Conservation (phyloP, 2,797 vertebrate species). For the Vireo griseus region DNA sequence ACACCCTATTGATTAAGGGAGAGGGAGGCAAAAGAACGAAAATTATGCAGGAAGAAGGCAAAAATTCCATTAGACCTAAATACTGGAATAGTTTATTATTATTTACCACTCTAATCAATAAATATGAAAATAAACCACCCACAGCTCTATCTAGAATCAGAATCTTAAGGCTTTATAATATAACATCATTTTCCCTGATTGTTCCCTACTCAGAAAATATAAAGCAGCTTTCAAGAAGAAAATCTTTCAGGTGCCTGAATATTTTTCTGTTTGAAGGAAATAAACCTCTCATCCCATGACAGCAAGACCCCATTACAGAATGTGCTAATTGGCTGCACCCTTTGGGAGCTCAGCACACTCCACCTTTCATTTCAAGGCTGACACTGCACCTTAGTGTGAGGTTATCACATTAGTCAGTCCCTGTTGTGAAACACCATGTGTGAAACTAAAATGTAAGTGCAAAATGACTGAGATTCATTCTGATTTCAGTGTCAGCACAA, state of each 20-base stretch:
- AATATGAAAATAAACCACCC: neutral
- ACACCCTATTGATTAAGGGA: neutral
- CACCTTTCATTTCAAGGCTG: constrained; percentile 1
- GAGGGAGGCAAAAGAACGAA: neutral
- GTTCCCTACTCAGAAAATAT: neutral
- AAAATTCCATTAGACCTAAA: neutral
- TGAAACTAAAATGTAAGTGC: neutral
- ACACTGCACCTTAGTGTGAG: neutral
- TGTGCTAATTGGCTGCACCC: neutral
- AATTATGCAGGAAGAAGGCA: neutral
- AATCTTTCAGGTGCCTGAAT: neutral
- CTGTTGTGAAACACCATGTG: neutral
- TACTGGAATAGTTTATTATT: neutral
- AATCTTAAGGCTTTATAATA: neutral
- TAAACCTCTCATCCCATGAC: neutral
- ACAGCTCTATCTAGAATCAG: neutral
- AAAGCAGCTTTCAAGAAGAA: neutral
- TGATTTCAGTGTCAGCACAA: neutral
- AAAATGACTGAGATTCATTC: neutral
- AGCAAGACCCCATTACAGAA: neutral
- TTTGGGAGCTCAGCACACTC: neutral
- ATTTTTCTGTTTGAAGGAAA: neutral
- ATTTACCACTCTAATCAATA: neutral
- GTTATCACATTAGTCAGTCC: constrained; percentile 12
- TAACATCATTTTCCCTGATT: neutral